These are phyloP conservation scores for Falco berigora DNA, from an alignment of 2,797 vertebrate species.

Conservation along the genomic window DNA sequence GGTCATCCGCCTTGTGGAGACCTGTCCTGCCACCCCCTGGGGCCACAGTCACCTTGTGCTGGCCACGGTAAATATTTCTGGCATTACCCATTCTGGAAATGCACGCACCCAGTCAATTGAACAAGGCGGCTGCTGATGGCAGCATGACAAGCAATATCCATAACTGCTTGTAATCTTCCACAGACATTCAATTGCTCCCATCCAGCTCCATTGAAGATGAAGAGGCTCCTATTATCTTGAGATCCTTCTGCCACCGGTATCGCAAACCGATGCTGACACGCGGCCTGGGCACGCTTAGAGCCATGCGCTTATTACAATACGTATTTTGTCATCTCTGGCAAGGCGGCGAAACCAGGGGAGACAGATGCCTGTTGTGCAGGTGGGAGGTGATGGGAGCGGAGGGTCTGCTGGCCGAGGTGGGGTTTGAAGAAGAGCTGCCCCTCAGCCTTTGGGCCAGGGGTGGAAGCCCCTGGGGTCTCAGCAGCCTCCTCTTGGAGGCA, in stretches of 20 bases:
- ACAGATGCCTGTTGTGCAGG: background rate
- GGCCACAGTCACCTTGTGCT: background rate
- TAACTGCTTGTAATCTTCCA: constrained; percentile 59
- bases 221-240: constrained; percentile 47
- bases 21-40: background rate
- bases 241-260: constrained; percentile 31
- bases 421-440: background rate
- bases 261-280: constrained; percentile 36
- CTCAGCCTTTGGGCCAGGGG: background rate
- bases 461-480: background rate
- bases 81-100: background rate
- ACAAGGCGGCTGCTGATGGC: constrained; percentile 52
- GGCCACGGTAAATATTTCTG: background rate
- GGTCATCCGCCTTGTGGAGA: fast-evolving
- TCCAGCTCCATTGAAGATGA: constrained; percentile 27
- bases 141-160: constrained; percentile 59
- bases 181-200: constrained; percentile 27
- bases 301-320: background rate
- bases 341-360: background rate
- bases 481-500: background rate
- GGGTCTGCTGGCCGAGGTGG: background rate
- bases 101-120: background rate
- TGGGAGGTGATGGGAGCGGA: background rate
- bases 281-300: background rate
- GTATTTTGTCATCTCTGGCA: background rate